Evolutionary conservation across 2,888 invertebrate species (phyloP).

Genomic region (Phortica magna): DNA sequence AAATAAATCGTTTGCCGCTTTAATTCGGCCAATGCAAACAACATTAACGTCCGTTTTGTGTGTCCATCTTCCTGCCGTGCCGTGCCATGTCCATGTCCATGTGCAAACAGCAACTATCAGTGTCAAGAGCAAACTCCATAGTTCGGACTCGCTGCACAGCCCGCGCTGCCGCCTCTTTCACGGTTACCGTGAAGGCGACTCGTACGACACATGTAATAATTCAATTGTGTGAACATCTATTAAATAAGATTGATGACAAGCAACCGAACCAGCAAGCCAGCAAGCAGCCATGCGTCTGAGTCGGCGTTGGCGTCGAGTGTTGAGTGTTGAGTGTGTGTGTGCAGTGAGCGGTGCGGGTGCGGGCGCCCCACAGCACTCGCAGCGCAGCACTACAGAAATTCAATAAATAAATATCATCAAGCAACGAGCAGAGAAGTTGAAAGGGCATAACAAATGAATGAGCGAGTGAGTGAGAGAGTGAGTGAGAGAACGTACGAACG

Average conservation of each 20-base stretch:
- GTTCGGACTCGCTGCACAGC: too few species aligned
- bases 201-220: slow-evolving; percentile 70
- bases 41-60: slow-evolving; percentile 54
- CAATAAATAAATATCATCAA: slow-evolving; percentile 34
- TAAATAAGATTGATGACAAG: slow-evolving; percentile 75
- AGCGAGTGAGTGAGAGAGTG: neutral
- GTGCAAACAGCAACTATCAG: slow-evolving; percentile 53
- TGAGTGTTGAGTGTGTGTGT: neutral
- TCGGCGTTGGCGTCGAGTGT: slow-evolving; percentile 3
- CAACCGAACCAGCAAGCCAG: slow-evolving; percentile 41
- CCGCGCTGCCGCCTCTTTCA: too few species aligned
- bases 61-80: neutral
- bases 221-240: slow-evolving; percentile 75
- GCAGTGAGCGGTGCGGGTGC: too few species aligned
- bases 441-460: slow-evolving; percentile 1
- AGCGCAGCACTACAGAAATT: neutral
- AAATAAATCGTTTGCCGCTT: slow-evolving; percentile 36
- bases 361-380: neutral
- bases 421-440: slow-evolving; percentile 30
- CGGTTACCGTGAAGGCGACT: neutral
- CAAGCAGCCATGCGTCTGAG: slow-evolving; percentile 32
- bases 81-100: slow-evolving; percentile 33
- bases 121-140: neutral
- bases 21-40: slow-evolving; percentile 59
- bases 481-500: neutral